A percentile compares a stretch with the other conserved stretches of the same genome.
phyloP scores from a whole-genome alignment of 2,797 vertebrate species.

The Poeciliopsis infans region DNA sequence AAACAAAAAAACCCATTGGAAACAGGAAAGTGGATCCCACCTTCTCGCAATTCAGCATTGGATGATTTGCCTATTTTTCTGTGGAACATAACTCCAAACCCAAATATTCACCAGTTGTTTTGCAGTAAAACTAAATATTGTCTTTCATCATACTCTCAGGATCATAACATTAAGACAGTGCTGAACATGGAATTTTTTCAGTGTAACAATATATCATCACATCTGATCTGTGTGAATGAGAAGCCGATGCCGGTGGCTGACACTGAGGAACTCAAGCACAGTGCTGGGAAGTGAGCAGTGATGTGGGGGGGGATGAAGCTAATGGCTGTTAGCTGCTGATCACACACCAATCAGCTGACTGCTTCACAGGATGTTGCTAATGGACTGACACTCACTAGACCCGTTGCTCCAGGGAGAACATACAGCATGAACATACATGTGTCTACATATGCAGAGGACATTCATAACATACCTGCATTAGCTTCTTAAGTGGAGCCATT shows the following conservation, averaged over 20 bases:
- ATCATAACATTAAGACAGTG: background rate
- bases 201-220: background rate
- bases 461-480: background rate
- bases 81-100: background rate
- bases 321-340: slow-evolving; percentile 68
- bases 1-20: background rate
- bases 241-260: background rate
- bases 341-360: slow-evolving; percentile 55
- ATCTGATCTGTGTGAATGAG: slow-evolving; percentile 4
- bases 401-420: slow-evolving; percentile 11
- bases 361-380: slow-evolving; percentile 58
- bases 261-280: slow-evolving; percentile 1
- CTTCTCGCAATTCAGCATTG: background rate
- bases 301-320: slow-evolving; percentile 60
- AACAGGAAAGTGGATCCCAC: background rate
- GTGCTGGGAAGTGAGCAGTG: slow-evolving; percentile 47
- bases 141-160: background rate
- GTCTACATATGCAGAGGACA: background rate
- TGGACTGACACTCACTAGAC: slow-evolving; percentile 35
- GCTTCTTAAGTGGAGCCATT: background rate
- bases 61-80: background rate
- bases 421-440: slow-evolving; percentile 6
- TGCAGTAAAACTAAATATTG: background rate
- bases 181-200: background rate
- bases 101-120: background rate